Evolutionary conservation across 2,113 vertebrate genomes (phyloP), one percentile per base, ranked within the genome.

Genomic region (Hiodon tergisus): DNA sequence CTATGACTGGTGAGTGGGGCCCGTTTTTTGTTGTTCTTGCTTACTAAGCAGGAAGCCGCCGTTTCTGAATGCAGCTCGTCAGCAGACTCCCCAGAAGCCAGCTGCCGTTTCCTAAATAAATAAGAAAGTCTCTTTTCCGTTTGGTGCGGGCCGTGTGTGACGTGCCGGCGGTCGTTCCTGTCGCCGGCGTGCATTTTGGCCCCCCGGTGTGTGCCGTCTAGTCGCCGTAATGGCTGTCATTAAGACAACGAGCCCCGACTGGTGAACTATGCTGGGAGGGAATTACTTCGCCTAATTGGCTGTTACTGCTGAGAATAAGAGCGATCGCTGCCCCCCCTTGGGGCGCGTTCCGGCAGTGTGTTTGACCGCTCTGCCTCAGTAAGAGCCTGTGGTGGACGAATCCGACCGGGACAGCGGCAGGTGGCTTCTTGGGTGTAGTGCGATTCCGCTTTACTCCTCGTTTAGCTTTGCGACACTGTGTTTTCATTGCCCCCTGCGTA

Each of bases 1-100:
- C 16, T 48, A 1, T 51, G 46, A 72, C 65, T 7, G 78, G 78
- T 80, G 55, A 80, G 78, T 77, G 52, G 54, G 4, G 14, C 63
- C 63, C 11, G 57, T 76, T 76, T 62, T 51, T 16, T 7, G 46
- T 53, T 13, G 57, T 76, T 73, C 46, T 60, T 81, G 76, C 66
- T 77, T 72, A 61, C 66, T 3, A 73, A 73, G 76, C 75, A 79
- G 78, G 73, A 67, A 73, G 67, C 6, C 11, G 4, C 52, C 51
- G 59, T 67, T 61, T 14, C 14, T 58, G 48, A 55, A 58, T 46
- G 51, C 67, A 16, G 17, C 68, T 69, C 74, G 75, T 80, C 79
- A 70, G 77, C 60, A 80, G 47, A 63, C 73, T 17, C 51, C 48
- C 58, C 51, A 63, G 16, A n/a, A 77, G 71, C 5, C 10, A 57